phyloP scores from a whole-genome alignment of 2,888 invertebrate species.

The Hyposoter dolosus region DNA sequence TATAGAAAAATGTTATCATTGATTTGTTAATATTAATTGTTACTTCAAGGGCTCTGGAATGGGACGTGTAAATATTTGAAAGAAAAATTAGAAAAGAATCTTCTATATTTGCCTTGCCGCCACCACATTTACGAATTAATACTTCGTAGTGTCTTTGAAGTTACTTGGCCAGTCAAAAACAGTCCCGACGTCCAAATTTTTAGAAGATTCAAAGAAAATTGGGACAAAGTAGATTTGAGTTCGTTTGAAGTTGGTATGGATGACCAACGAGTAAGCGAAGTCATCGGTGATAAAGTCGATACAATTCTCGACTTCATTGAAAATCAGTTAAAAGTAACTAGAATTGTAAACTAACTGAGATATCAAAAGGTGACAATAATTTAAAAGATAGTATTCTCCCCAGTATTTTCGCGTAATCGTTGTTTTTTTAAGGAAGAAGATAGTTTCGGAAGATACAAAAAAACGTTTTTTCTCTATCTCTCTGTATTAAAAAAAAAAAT shows the following conservation, averaged over 20 bases:
- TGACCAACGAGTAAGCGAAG: neutral
- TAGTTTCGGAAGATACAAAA: no score
- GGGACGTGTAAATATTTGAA: slow-evolving; percentile 47
- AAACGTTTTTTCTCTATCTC: slow-evolving; percentile 12
- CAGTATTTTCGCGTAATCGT: neutral
- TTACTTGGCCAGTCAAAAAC: slow-evolving; percentile 26
- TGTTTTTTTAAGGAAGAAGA: no score
- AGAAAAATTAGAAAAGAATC: slow-evolving; percentile 44
- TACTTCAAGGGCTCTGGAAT: slow-evolving; percentile 27
- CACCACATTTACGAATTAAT: slow-evolving; percentile 57
- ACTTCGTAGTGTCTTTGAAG: slow-evolving; percentile 51
- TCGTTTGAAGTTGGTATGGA: neutral
- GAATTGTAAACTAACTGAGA: neutral
- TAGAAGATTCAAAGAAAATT: slow-evolving; percentile 26
- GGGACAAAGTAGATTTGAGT: slow-evolving; percentile 8
- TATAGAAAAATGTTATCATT: neutral
- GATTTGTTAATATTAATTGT: neutral
- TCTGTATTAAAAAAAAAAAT: no score
- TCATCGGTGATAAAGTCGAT: neutral
- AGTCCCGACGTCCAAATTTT: slow-evolving; percentile 17
- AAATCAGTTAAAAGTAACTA: neutral
- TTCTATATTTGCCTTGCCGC: slow-evolving; percentile 56
- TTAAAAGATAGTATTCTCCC: slow-evolving; percentile 8
- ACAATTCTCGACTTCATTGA: slow-evolving; percentile 9
- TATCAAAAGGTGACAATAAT: neutral